Evolutionary conservation across 2,113 vertebrate genomes (phyloP).

Genomic region (Hippocampus abdominalis): DNA sequence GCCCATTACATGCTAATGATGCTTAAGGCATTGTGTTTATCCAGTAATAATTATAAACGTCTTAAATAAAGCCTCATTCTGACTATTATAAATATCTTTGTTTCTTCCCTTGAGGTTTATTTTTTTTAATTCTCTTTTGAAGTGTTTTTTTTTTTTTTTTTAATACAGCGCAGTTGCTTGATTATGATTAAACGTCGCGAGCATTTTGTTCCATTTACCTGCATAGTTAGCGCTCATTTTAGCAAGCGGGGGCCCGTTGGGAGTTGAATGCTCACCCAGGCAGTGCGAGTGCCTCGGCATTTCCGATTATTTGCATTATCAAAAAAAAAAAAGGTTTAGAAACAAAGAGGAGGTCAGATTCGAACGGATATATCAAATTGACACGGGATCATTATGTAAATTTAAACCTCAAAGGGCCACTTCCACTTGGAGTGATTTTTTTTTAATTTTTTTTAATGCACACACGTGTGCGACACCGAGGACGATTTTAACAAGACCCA

Average conservation of each 20-base stretch:
- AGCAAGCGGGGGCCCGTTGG: slow-evolving; percentile 28
- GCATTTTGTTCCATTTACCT: slow-evolving; percentile 30
- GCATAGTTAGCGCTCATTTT: slow-evolving; percentile 19
- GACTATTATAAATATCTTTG: slow-evolving; percentile 22
- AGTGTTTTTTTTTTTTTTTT: neutral
- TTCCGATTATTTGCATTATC: slow-evolving; percentile 37
- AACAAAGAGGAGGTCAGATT: slow-evolving; percentile 18
- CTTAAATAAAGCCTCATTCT: slow-evolving; percentile 3
- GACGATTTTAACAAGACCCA: neutral
- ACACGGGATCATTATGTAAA: slow-evolving; percentile 56
- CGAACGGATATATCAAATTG: slow-evolving; percentile 57
- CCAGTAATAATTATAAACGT: slow-evolving; percentile 1
- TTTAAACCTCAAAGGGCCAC: slow-evolving; percentile 51
- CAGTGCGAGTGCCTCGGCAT: slow-evolving; percentile 41
- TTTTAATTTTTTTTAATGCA: neutral
- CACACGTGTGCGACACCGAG: neutral
- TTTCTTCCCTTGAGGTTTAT: slow-evolving; percentile 13
- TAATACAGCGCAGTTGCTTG: slow-evolving; percentile 15
- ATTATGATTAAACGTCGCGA: slow-evolving; percentile 42
- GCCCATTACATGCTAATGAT: slow-evolving; percentile 2
- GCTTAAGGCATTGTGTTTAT: slow-evolving; percentile 21
- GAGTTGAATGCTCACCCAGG: slow-evolving; percentile 42
- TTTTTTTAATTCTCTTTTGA: neutral
- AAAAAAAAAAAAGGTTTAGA: slow-evolving; percentile 40
- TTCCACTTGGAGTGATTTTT: slow-evolving; percentile 23